Percentiles rank a stretch among this genome's conserved stretches.
Conservation (phyloP, 2,113 vertebrate species). For the Dipodomys ordii region DNA sequence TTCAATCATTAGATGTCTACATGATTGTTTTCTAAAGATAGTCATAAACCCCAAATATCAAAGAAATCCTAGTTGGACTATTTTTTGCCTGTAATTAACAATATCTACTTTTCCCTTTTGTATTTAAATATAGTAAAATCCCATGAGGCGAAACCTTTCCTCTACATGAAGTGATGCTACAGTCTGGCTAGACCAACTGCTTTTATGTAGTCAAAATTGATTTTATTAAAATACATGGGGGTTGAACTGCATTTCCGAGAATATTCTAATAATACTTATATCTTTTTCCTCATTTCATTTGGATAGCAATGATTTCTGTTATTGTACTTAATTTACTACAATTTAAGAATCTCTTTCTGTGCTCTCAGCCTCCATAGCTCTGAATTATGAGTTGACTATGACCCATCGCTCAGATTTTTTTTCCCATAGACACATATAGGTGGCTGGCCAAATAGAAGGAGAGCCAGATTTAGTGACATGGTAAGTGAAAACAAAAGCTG, state of each 20-base stretch:
- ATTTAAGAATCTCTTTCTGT: neutral
- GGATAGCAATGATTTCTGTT: neutral
- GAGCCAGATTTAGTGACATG: neutral
- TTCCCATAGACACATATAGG: neutral
- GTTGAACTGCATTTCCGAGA: neutral
- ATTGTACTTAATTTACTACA: neutral
- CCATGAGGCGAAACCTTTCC: constrained; percentile 26
- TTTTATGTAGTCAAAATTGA: neutral
- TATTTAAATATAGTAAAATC: constrained; percentile 53
- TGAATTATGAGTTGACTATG: neutral
- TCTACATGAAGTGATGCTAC: neutral
- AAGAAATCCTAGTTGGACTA: neutral
- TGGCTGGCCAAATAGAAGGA: neutral
- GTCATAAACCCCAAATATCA: neutral
- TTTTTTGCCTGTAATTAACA: neutral
- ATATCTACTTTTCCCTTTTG: neutral
- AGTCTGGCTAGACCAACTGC: constrained; percentile 5
- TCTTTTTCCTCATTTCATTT: constrained; percentile 44
- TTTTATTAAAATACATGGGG: neutral
- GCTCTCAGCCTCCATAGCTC: neutral
- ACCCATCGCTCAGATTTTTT: neutral
- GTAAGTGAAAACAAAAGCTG: constrained; percentile 1
- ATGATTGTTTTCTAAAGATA: neutral
- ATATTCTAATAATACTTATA: neutral
- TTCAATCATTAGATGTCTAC: neutral